These are phyloP conservation scores for Lamproptera curius DNA, from an alignment of 2,888 invertebrate species.

Conservation along the genomic window DNA sequence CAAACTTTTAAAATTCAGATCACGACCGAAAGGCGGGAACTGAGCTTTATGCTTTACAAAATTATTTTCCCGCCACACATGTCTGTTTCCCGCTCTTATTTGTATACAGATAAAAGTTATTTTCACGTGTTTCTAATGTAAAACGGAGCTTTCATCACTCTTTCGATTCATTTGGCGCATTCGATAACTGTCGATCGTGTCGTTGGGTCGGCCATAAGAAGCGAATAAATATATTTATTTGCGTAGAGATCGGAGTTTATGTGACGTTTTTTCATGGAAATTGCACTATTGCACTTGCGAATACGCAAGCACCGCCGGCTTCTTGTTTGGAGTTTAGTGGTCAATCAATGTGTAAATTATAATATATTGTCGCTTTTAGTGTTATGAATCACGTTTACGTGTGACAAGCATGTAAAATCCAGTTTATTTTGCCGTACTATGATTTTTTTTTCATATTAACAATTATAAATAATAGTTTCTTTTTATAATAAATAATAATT, in stretches of 20 bases:
- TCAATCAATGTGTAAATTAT: no score
- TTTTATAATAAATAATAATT: no score
- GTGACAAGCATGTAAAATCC: no score
- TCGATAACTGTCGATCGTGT: constrained; percentile 66
- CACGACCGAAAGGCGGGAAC: constrained; percentile 56
- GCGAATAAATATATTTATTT: constrained; percentile 58
- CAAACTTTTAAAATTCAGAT: constrained; percentile 61
- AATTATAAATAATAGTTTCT: no score
- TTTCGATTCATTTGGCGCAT: constrained; percentile 57
- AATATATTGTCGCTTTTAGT: no score
- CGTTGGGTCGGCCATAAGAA: constrained; percentile 47
- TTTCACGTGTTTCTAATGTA: constrained; percentile 21
- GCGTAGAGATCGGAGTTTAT: constrained; percentile 51
- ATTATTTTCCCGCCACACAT: constrained; percentile 27
- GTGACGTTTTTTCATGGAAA: constrained; percentile 55
- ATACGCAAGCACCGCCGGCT: constrained; percentile 32
- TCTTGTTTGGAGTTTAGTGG: constrained; percentile 25
- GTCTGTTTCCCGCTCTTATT: constrained; percentile 27
- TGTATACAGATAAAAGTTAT: constrained; percentile 12
- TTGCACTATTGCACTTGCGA: constrained; percentile 40
- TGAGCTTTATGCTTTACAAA: constrained; percentile 49
- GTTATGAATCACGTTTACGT: no score
- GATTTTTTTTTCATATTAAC: no score
- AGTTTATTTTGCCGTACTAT: no score
- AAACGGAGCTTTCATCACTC: constrained; percentile 31